Conservation (phyloP, 1,140 invertebrate species). For the Ips typographus region DNA sequence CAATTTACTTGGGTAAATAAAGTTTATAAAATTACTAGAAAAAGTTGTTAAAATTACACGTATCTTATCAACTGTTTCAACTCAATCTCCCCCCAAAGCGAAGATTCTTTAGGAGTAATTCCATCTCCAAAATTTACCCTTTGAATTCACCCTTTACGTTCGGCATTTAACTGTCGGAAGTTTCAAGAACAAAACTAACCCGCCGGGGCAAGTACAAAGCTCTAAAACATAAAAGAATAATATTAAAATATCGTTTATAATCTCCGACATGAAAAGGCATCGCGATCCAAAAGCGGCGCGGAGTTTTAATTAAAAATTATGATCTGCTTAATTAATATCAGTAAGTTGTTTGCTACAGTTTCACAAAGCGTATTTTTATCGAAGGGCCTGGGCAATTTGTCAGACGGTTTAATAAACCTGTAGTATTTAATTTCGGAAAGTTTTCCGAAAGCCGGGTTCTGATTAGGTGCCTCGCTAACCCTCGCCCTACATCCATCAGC, state of each 20-base stretch:
- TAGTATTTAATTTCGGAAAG: not conserved
- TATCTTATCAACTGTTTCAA: too few relatives aligned
- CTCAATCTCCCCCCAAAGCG: too few relatives aligned
- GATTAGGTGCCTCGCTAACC: conserved; percentile 12
- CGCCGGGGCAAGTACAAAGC: conserved; percentile 12
- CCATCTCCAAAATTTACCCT: not conserved
- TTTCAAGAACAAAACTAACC: conserved; percentile 16
- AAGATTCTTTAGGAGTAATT: too few relatives aligned
- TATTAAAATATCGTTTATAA: conserved; percentile 21
- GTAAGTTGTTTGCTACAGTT: conserved; percentile 18
- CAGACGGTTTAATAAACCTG: conserved; percentile 5
- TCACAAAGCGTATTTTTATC: conserved; percentile 12
- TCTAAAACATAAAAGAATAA: conserved; percentile 18
- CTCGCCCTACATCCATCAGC: conserved; percentile 24
- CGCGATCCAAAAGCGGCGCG: conserved; percentile 6
- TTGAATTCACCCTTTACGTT: conserved; percentile 4
- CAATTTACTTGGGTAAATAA: too few relatives aligned
- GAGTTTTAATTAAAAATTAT: conserved; percentile 22
- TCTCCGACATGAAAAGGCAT: conserved; percentile 17
- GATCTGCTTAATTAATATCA: conserved; percentile 20
- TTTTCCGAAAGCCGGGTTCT: not conserved
- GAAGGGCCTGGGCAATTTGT: conserved; percentile 7
- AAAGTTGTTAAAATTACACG: too few relatives aligned
- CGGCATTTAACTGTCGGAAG: not conserved
- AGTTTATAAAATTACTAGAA: too few relatives aligned